Conservation (phyloP, 2,888 invertebrate genomes). For the Ferdinandea cuprea region DNA sequence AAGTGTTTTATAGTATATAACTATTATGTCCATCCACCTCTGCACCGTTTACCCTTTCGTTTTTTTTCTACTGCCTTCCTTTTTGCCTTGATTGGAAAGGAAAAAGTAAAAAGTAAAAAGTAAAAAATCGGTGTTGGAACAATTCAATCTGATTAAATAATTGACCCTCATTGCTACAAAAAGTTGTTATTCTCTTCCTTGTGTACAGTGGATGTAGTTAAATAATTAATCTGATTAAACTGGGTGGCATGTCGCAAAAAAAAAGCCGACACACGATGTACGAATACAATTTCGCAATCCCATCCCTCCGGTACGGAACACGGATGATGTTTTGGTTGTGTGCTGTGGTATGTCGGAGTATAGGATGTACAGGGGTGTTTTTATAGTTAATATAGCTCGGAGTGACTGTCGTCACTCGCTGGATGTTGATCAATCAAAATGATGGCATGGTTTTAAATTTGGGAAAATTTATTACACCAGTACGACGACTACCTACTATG, state of each 20-base stretch:
- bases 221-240: slow-evolving; percentile 66
- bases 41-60: background rate
- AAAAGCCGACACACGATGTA: slow-evolving; percentile 51
- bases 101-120: slow-evolving; percentile 24
- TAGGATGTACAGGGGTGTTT: slow-evolving; percentile 1
- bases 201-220: slow-evolving; percentile 15
- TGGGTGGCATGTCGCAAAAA: slow-evolving; percentile 49
- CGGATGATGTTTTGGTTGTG: slow-evolving; percentile 52
- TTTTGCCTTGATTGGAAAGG: background rate
- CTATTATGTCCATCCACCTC: slow-evolving; percentile 7
- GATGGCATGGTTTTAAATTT: slow-evolving; percentile 4
- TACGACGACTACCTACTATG: background rate
- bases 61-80: background rate
- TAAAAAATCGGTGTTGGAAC: background rate
- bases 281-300: slow-evolving; percentile 27
- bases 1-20: background rate
- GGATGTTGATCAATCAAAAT: slow-evolving; percentile 11
- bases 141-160: slow-evolving; percentile 56
- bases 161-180: slow-evolving; percentile 17
- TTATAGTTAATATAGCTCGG: background rate
- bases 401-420: slow-evolving; percentile 15
- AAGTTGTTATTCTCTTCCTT: slow-evolving; percentile 19
- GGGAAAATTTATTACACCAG: background rate
- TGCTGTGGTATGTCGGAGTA: background rate
- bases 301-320: slow-evolving; percentile 32